Base-by-base conservation (phyloP, 2,888 invertebrate genomes). In the Standfussiana lucernea region DNA sequence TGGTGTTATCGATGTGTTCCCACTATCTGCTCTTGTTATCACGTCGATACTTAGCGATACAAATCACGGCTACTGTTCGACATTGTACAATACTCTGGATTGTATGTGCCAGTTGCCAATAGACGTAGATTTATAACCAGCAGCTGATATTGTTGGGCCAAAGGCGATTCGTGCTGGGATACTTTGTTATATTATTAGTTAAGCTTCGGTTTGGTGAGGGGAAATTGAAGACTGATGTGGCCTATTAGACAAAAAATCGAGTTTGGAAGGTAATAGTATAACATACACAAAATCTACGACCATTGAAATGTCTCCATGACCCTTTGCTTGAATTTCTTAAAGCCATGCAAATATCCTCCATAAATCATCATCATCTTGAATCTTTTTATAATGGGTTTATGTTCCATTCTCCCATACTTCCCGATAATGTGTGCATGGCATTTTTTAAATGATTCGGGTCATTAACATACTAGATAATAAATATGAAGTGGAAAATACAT, bases 21-120 rank as follows among this genome's bases (percentile, higher is more conserved):
- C 62, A 75, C 77, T 88, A 88, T 88, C 87, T 72, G 45, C 66
- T 70, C 83, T 88, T 88, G 87, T 88, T 88, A 88, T 88, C 87
- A 83, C 72, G 45, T 76, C 81, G 83, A 88, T 88, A 88, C 75
- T 88, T 87, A 88, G 80, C 79, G 87, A 88, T 88, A 88, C 87
- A 88, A 88, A 88, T 88, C 87, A 88, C 78, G 37, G 89, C 87
- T 88, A 82, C 87, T 88, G 87, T 88, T 88, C 85, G 69, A 86
- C 82, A 71, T 70, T 73, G 72, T 80, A 86, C 82, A 83, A 84
- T 86, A 80, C 75, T 78, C 79, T 65, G 82, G 82, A 84, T 84
- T 81, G 88, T 81, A 79, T 84, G 79, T 86, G 71, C 83, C 72
- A 75, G 74, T 72, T 86, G 79, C 62, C 75, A 73, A 68, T 83